Evolutionary conservation across 64 coral and sea anemone genomes (phyloP), one percentile per base, ranked within the genome.

Genomic region (Cladopsammia gracilis): DNA sequence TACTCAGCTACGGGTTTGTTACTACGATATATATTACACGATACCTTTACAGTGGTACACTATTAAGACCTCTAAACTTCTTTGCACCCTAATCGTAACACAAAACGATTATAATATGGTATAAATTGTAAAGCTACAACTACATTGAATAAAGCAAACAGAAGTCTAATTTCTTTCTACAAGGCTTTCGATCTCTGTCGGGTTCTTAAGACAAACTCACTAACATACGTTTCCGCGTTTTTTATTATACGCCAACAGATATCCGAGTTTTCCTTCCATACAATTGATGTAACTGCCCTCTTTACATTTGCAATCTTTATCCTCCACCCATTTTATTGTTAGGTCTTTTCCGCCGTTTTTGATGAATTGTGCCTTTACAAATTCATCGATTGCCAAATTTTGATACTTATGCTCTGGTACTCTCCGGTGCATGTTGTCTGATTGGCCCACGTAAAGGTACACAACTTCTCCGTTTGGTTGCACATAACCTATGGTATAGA

Each of bases 361-460:
- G 4, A 15, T 4, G 6, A 60, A 20, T 2, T 64, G 24, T 10
- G 11, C 7, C 16, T 62, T 82, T 8, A 82, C 19, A 43, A 80
- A 80, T 11, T 80, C 0, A 61, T 80, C 57, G 7, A 81, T 81
- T 5, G 60, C 15, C 25, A 42, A 19, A 58, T 59, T 34, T 16
- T 43, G 23, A 1, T 14, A 11, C 13, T 81, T 81, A 13, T 81
- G 54, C 15, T 80, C 52, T 0, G 4, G 9, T 6, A 81, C 10
- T 12, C 77, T 57, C 53, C 22, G 12, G 0, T 18, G 10, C 1
- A 81, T 42, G 77, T 81, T 13, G 12, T 26, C 43, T 14, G 77
- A 81, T 10, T 62, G 58, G 3, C 78, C 78, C 25, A 62, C 26
- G 58, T 82, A 82, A 7, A 82, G 58, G 14, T 46, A 73, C 25